These are phyloP conservation scores for Mellilla xanthometata DNA, from an alignment of 2,888 invertebrate species.

Conservation along the genomic window DNA sequence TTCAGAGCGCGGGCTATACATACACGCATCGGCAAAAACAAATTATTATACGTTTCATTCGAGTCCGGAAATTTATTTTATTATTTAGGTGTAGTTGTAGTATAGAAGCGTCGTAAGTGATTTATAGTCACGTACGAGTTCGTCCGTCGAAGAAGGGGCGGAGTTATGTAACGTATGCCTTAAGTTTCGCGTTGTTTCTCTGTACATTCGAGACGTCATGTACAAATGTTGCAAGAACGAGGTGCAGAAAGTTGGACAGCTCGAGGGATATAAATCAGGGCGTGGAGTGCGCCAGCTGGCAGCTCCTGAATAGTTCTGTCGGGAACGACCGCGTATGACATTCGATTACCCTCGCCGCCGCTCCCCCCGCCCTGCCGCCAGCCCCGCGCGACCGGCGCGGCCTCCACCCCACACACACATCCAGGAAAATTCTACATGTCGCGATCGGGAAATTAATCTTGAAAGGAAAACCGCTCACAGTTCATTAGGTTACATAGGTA, in stretches of 20 bases:
- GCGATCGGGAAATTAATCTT: constrained; percentile 31
- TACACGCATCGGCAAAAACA: constrained; percentile 19
- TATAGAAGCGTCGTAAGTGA: neutral
- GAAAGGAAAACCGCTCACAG: constrained; percentile 19
- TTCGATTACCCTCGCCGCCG: constrained; percentile 63
- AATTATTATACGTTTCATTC: constrained; percentile 4
- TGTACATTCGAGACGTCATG: constrained; percentile 71
- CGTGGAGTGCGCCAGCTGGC: constrained; percentile 60
- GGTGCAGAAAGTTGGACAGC: constrained; percentile 77
- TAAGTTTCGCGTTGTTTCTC: constrained; percentile 46
- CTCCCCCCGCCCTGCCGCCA: constrained; percentile 21
- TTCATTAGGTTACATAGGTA: constrained; percentile 11
- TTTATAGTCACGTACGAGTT: neutral
- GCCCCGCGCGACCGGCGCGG: constrained; percentile 18
- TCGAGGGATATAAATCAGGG: constrained; percentile 71
- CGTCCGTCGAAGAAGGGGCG: constrained; percentile 5
- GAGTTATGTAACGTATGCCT: constrained; percentile 16
- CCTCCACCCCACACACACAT: constrained; percentile 23
- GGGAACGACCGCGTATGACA: constrained; percentile 70
- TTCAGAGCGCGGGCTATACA: constrained; percentile 34
- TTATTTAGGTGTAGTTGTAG: neutral
- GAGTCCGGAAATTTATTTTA: constrained; percentile 3
- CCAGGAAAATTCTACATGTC: constrained; percentile 23
- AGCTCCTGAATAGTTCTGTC: constrained; percentile 66
- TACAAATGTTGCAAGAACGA: constrained; percentile 74